phyloP scores from a whole-genome alignment of 2,888 invertebrate species.

The Tenthredo livida region DNA sequence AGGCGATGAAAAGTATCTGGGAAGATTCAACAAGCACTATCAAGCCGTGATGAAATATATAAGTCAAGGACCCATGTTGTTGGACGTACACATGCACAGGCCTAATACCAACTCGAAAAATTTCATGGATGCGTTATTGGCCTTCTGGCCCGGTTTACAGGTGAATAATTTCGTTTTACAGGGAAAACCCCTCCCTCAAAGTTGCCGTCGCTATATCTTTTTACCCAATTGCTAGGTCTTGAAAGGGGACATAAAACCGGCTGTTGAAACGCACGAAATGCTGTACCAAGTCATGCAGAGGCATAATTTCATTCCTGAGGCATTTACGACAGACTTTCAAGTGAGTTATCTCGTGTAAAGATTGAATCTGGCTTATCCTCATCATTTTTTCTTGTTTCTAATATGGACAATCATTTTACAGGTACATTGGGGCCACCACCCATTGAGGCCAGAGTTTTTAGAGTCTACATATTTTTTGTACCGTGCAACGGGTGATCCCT shows the following conservation, averaged over 20 bases:
- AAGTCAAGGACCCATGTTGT: conserved; percentile 95
- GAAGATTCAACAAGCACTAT: conserved; percentile 97
- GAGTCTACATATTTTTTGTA: conserved; percentile 99
- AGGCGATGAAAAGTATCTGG: conserved; percentile 94
- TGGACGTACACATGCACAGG: conserved; percentile 98
- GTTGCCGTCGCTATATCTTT: conserved; percentile 9
- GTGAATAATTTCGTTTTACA: conserved; percentile 76
- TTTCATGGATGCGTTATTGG: conserved; percentile 98
- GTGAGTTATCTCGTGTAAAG: conserved; percentile 71
- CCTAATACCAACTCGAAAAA: conserved; percentile 96
- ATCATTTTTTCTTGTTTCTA: not conserved
- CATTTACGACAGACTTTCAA: conserved; percentile 98
- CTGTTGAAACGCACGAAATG: conserved; percentile 99
- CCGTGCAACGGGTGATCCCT: conserved; percentile 96
- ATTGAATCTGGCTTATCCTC: not conserved
- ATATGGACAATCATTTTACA: conserved; percentile 68
- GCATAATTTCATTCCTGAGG: conserved; percentile 99
- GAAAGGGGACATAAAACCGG: conserved; percentile 96
- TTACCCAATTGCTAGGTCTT: conserved; percentile 79
- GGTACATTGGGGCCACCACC: conserved; percentile 99
- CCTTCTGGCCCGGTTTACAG: conserved; percentile 99
- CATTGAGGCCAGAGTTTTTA: conserved; percentile 96
- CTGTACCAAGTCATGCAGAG: conserved; percentile 98
- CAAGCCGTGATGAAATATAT: conserved; percentile 98
- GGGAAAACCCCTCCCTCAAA: not conserved